These are phyloP conservation scores for Trogon surrucura DNA, from an alignment of 2,113 vertebrate species.

Conservation along the genomic window DNA sequence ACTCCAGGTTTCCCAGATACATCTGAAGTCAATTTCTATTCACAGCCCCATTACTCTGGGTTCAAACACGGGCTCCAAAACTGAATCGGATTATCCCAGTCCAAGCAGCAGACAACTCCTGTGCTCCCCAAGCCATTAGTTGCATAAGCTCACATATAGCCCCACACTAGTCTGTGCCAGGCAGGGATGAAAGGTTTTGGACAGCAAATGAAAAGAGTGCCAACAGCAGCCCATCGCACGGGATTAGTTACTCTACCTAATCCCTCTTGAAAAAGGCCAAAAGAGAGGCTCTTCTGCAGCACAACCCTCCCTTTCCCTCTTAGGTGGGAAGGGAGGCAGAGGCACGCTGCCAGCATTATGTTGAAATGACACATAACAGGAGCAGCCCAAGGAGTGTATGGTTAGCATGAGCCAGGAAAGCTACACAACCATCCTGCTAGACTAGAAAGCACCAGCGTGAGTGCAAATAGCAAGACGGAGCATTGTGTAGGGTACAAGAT, in stretches of 20 bases:
- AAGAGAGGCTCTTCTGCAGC: neutral
- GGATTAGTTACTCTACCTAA: neutral
- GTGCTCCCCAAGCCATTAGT: neutral
- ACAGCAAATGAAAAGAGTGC: constrained; percentile 5
- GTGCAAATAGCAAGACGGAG: neutral
- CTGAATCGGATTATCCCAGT: neutral
- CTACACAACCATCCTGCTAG: neutral
- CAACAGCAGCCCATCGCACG: neutral
- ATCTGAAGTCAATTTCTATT: neutral
- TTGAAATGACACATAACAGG: neutral
- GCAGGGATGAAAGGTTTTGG: constrained; percentile 7
- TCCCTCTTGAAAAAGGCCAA: neutral
- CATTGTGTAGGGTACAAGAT: neutral
- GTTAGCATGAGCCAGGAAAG: neutral
- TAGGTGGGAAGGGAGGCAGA: neutral
- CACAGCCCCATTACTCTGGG: neutral
- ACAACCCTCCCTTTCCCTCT: neutral
- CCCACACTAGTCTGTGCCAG: neutral
- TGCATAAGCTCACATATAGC: neutral
- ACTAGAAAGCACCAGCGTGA: neutral
- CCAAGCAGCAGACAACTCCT: neutral
- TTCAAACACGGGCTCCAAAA: neutral
- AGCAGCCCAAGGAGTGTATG: neutral
- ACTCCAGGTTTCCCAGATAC: neutral
- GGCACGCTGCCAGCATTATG: neutral